Percentiles rank a stretch among this genome's conserved stretches.
phyloP scores from a whole-genome alignment of 2,113 vertebrate species.

The Elaphurus davidianus region DNA sequence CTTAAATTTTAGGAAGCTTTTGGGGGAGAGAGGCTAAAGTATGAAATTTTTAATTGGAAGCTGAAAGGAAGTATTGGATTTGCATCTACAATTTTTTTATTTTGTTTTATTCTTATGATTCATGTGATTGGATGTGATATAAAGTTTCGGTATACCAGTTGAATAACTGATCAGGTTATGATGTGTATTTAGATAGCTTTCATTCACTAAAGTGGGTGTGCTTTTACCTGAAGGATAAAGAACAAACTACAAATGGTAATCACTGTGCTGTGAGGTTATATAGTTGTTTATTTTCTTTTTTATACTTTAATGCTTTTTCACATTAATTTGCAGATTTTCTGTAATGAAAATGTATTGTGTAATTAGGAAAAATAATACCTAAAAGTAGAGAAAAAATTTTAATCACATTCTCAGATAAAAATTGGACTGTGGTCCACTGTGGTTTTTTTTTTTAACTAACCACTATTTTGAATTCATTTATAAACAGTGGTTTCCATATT shows the following conservation, averaged over 20 bases:
- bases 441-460: neutral
- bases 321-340: neutral
- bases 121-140: neutral
- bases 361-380: neutral
- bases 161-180: neutral
- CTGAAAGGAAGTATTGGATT: slow-evolving; percentile 20
- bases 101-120: neutral
- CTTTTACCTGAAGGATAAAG: neutral
- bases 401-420: neutral
- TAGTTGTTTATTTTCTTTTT: neutral
- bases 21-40: neutral
- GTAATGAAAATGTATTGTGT: neutral
- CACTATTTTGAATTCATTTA: neutral
- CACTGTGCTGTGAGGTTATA: neutral
- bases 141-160: neutral
- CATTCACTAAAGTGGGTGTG: neutral
- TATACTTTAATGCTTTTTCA: neutral
- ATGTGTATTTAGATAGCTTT: neutral
- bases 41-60: neutral
- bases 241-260: neutral
- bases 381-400: neutral
- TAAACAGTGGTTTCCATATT: neutral
- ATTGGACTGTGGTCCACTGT: neutral
- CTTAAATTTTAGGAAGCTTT: neutral
- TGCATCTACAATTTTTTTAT: neutral